A percentile compares a stretch with the other conserved stretches of the same genome.
These are phyloP conservation scores for Nothoprocta perdicaria DNA, from an alignment of 2,113 vertebrate species.

Conservation along the genomic window DNA sequence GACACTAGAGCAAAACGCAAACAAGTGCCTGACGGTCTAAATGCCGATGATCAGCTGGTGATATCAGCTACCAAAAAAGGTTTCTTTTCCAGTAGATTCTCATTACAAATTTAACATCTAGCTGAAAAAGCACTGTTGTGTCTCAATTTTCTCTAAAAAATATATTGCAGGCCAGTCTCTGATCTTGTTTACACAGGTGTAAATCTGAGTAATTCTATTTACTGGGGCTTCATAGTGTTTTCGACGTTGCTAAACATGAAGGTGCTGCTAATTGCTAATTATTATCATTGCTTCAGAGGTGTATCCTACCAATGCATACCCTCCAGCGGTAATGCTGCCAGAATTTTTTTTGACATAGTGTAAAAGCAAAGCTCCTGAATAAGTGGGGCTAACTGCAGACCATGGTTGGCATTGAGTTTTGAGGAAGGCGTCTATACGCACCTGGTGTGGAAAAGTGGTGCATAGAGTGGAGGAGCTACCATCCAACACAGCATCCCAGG, in stretches of 20 bases:
- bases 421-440: constrained; percentile 41
- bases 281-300: constrained; percentile 22
- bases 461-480: background rate
- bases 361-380: constrained; percentile 69
- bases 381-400: background rate
- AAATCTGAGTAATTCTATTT: background rate
- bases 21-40: fast-evolving
- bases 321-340: constrained; percentile 26
- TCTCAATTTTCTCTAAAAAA: background rate
- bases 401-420: background rate
- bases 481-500: background rate
- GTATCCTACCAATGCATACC: constrained; percentile 21
- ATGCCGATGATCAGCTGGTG: fast-evolving
- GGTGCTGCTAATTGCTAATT: constrained; percentile 7
- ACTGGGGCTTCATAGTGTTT: background rate
- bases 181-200: background rate
- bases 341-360: constrained; percentile 36
- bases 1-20: background rate
- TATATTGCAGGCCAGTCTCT: background rate
- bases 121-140: background rate
- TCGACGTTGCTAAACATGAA: background rate
- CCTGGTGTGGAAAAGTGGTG: background rate
- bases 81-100: constrained; percentile 3
- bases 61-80: background rate
- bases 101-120: background rate